Evolutionary conservation across 2,797 vertebrate species (phyloP), one percentile per base, ranked within the genome.

Genomic region (Rallus crepitans): DNA sequence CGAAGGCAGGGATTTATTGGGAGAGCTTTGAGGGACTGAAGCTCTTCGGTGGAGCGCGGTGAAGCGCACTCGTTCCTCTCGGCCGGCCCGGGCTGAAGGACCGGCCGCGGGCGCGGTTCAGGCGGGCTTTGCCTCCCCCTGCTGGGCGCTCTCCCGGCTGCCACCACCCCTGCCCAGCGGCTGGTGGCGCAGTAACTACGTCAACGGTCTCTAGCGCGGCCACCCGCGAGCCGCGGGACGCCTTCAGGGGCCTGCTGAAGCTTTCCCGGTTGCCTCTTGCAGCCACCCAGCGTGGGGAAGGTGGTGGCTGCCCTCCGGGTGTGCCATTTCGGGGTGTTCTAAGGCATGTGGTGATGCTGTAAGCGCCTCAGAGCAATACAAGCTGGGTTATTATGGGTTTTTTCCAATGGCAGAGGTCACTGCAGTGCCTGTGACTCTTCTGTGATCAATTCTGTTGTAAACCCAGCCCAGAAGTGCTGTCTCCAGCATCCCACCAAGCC

Each of bases 121-220:
- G 18, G 12, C 59, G 75, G 76, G 27, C 85, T 92, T 7, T 94
- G 86, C 17, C 66, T 45, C 93, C 93, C 93, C 18, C 93, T 94
- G 78, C 82, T 47, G 93, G 93, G 33, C 76, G 31, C 37, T 48
- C n/a, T 30, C 9, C 11, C 39, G 17, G 5, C n/a, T 28, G 0
- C 9, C 21, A 4, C 20, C 19, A 3, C 2, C 39, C 35, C 7
- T 1, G 11, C 8, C 30, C 12, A 2, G 3, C 23, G 27, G 12
- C 7, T 11, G 6, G 4, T 25, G 81, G 21, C 6, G 37, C 15
- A 10, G 1, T 0, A 35, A 23, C 5, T 7, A 11, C 42, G 15
- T 40, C 47, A 15, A 15, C 2, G 47, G 12, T 1, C 19, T 9
- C 17, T 5, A 10, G 37, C 1, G 53, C 6, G 8, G 17, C 24